These are phyloP conservation scores for Leuciscus waleckii DNA, from an alignment of 2,797 vertebrate genomes.

Conservation along the genomic window DNA sequence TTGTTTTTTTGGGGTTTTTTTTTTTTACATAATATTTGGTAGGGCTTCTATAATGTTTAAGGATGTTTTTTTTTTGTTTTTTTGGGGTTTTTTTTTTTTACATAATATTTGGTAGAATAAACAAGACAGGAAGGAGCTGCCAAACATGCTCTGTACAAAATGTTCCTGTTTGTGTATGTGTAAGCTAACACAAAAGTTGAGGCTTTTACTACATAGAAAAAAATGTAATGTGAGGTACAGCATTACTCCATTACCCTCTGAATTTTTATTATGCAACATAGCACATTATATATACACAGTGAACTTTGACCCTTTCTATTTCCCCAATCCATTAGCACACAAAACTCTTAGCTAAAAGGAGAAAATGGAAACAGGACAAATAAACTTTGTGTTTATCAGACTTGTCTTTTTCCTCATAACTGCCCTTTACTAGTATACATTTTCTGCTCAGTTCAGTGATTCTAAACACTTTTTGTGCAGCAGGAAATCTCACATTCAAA, in stretches of 20 bases:
- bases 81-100: too few relatives aligned
- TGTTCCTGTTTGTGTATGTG: neutral
- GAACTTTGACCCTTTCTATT: conserved; percentile 43
- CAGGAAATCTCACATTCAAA: conserved; percentile 14
- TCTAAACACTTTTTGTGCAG: neutral
- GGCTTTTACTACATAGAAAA: neutral
- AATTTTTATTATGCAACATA: conserved; percentile 37
- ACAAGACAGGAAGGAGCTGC: neutral
- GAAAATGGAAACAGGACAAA: conserved; percentile 34
- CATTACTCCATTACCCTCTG: conserved; percentile 18
- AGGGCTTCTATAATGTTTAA: neutral
- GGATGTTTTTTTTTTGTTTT: too few relatives aligned
- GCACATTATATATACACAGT: conserved; percentile 22
- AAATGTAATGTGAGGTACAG: neutral
- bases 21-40: neutral
- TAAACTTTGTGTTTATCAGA: conserved; percentile 8
- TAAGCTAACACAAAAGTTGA: conserved; percentile 4
- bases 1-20: too few relatives aligned
- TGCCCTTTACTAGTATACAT: conserved; percentile 29
- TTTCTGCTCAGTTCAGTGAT: neutral
- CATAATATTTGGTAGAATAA: neutral
- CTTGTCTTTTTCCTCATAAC: neutral
- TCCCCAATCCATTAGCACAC: conserved; percentile 47
- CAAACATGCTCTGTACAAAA: neutral
- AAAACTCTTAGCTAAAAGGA: neutral